These are phyloP conservation scores for Epinotia ramella DNA, from an alignment of 2,888 invertebrate species.

Conservation along the genomic window DNA sequence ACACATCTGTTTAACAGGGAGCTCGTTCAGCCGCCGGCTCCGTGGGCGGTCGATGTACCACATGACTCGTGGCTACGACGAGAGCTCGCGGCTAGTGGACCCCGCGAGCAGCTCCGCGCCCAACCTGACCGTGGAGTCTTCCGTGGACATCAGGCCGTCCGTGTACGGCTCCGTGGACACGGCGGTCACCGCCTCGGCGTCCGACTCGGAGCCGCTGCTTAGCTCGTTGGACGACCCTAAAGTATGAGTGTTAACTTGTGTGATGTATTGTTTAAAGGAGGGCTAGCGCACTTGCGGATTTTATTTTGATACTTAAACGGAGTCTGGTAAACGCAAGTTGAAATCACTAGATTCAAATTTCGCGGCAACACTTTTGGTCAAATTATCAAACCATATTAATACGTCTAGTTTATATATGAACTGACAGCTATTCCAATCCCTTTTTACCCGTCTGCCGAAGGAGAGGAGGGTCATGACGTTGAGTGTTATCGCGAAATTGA, in stretches of 20 bases:
- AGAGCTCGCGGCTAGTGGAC: conserved; percentile 80
- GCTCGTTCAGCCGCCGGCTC: conserved; percentile 91
- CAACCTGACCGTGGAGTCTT: conserved; percentile 62
- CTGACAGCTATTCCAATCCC: too few species aligned
- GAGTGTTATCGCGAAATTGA: too few species aligned
- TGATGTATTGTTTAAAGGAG: too few species aligned
- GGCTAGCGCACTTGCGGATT: too few species aligned
- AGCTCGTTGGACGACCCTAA: conserved; percentile 61
- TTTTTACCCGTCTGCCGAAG: too few species aligned
- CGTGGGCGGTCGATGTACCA: conserved; percentile 92
- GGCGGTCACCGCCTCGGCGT: conserved; percentile 60
- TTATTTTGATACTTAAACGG: too few species aligned
- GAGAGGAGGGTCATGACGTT: too few species aligned
- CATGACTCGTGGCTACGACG: conserved; percentile 88
- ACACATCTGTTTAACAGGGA: conserved; percentile 74
- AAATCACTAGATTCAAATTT: too few species aligned
- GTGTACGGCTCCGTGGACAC: conserved; percentile 75
- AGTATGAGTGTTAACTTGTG: conserved; percentile 55
- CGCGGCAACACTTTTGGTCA: too few species aligned
- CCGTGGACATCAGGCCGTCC: conserved; percentile 68
- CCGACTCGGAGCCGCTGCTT: conserved; percentile 71
- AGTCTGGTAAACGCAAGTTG: too few species aligned
- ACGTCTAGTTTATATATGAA: too few species aligned
- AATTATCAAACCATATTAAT: too few species aligned
- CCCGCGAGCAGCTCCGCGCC: conserved; percentile 75